Percentiles rank a stretch among this genome's conserved stretches.
Evolutionary conservation across 2,888 invertebrate species (phyloP).

Genomic region (Candidula unifasciata): DNA sequence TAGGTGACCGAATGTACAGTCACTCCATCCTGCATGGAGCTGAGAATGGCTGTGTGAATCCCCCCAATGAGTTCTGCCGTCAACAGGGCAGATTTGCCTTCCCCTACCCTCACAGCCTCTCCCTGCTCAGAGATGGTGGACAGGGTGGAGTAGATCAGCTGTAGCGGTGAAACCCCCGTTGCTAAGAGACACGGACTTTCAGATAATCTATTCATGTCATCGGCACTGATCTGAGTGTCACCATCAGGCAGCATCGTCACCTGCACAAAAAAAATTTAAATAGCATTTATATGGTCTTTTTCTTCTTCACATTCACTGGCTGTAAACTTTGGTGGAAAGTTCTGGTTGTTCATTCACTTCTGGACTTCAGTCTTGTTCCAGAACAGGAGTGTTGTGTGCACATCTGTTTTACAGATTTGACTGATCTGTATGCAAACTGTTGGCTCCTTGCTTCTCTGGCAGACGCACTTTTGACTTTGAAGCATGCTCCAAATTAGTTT

Average conservation of each 20-base stretch:
- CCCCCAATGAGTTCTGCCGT: conserved; percentile 56
- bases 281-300: neutral
- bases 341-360: no score
- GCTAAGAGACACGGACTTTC: conserved; percentile 62
- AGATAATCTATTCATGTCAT: conserved; percentile 67
- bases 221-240: conserved; percentile 66
- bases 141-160: conserved; percentile 70
- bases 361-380: no score
- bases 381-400: no score
- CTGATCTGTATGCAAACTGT: no score
- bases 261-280: conserved; percentile 46
- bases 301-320: neutral
- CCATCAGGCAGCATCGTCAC: conserved; percentile 65
- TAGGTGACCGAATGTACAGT: conserved; percentile 69
- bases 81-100: conserved; percentile 49
- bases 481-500: no score
- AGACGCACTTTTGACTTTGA: no score
- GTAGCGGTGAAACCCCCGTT: conserved; percentile 64
- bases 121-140: conserved; percentile 65
- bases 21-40: conserved; percentile 59
- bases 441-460: no score
- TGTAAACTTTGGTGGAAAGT: no score
- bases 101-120: conserved; percentile 44
- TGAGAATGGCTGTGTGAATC: conserved; percentile 56
- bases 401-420: no score